A percentile compares a stretch with the other conserved stretches of the same genome.
phyloP scores from a whole-genome alignment of 2,113 vertebrate genomes.

The Phyllostomus hastatus region DNA sequence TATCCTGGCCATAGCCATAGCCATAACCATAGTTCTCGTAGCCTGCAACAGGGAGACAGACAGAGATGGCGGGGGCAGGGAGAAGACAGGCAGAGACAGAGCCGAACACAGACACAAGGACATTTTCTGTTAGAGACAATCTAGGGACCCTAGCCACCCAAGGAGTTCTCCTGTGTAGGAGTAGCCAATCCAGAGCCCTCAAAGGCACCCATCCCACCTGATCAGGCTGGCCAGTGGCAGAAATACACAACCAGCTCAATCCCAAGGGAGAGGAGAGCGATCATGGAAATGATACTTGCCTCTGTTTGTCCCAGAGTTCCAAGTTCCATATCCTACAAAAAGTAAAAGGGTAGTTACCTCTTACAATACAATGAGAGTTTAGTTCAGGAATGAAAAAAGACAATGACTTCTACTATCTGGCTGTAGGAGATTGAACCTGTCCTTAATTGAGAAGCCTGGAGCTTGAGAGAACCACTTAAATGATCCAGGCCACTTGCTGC shows the following conservation, averaged over 20 bases:
- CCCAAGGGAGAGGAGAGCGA: not conserved
- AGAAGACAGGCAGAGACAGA: not conserved
- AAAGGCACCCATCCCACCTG: not conserved
- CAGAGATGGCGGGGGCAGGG: not conserved
- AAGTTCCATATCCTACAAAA: conserved; percentile 82
- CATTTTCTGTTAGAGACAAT: not conserved
- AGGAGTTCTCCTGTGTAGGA: not conserved
- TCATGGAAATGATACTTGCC: conserved; percentile 69
- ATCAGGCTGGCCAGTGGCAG: not conserved
- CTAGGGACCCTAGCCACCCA: rapidly evolving
- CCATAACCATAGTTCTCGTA: conserved; percentile 81
- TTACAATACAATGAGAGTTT: not conserved
- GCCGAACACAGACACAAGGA: not conserved
- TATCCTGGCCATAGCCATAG: conserved; percentile 82
- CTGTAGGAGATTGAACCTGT: rapidly evolving
- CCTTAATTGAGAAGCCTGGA: not conserved
- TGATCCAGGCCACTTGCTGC: not conserved
- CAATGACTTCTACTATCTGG: not conserved
- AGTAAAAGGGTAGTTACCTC: not conserved
- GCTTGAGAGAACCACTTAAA: not conserved
- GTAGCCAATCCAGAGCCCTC: not conserved
- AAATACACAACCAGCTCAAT: not conserved
- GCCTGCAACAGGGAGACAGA: conserved; percentile 67
- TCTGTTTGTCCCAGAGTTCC: conserved; percentile 82
- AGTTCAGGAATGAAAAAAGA: not conserved